Evolutionary conservation across 2,888 invertebrate genomes (phyloP).

Genomic region (Halocaridina rubra): DNA sequence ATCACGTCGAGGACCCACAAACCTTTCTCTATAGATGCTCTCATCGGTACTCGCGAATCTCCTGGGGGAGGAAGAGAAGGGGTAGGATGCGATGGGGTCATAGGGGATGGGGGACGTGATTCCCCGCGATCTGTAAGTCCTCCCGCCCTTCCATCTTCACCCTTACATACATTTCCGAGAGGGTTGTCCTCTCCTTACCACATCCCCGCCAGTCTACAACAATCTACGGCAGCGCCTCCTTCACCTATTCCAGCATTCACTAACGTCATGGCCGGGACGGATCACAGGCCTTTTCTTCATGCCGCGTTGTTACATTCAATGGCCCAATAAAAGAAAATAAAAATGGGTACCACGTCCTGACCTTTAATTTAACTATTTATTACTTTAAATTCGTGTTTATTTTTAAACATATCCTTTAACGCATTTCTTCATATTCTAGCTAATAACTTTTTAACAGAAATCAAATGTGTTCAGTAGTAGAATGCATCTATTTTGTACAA

Average conservation of each 20-base stretch:
- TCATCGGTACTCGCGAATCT: conserved; percentile 45
- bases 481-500: too few species aligned
- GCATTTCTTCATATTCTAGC: too few species aligned
- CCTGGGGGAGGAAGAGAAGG: conserved; percentile 15
- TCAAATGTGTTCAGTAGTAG: too few species aligned
- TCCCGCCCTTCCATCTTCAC: conserved; percentile 17
- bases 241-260: neutral
- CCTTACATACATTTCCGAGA: conserved; percentile 31
- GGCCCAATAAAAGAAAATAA: conserved; percentile 59
- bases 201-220: neutral
- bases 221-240: conserved; percentile 17
- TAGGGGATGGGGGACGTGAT: neutral
- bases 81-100: neutral
- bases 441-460: too few species aligned
- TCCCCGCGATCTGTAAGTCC: conserved; percentile 36
- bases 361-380: too few species aligned
- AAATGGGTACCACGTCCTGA: too few species aligned
- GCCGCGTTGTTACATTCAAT: conserved; percentile 62
- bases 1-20: conserved; percentile 44
- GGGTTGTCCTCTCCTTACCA: conserved; percentile 28
- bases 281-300: conserved; percentile 59
- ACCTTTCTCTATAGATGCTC: conserved; percentile 58
- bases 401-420: too few species aligned
- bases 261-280: conserved; percentile 17
- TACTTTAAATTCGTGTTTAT: too few species aligned